These are phyloP conservation scores for Psammodynastes pulverulentus DNA, from an alignment of 2,113 vertebrate genomes.

Conservation along the genomic window DNA sequence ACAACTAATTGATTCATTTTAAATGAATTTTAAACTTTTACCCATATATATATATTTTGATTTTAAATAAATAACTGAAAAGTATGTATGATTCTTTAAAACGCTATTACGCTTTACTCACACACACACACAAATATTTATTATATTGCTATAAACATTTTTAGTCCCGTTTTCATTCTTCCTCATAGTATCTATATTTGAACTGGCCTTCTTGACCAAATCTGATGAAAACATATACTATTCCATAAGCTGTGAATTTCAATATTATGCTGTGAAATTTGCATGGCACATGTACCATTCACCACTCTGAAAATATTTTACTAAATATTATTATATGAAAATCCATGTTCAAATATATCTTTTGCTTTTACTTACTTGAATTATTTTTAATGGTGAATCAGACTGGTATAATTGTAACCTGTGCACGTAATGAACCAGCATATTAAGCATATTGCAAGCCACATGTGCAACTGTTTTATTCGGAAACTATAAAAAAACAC, in stretches of 20 bases:
- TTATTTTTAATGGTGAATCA: constrained; percentile 92
- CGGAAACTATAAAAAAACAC: constrained; percentile 79
- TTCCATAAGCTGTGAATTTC: background rate
- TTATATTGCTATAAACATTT: too few species aligned
- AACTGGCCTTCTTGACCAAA: background rate
- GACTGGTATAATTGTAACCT: constrained; percentile 89
- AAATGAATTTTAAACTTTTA: background rate
- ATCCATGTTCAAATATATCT: background rate
- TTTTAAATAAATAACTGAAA: too few species aligned
- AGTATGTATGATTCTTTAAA: too few species aligned
- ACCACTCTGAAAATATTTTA: background rate
- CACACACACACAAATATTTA: too few species aligned
- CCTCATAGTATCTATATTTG: background rate
- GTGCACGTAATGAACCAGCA: constrained; percentile 89
- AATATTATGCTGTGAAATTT: background rate
- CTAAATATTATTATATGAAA: background rate
- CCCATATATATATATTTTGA: background rate
- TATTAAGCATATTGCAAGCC: constrained; percentile 91
- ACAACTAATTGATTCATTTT: background rate
- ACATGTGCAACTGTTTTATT: constrained; percentile 97
- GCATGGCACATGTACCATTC: background rate
- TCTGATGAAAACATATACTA: background rate
- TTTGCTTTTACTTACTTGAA: constrained; percentile 78
- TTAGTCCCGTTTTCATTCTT: background rate
- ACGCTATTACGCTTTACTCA: too few species aligned